A percentile compares a stretch with the other conserved stretches of the same genome.
Conservation (phyloP, 2,113 vertebrate genomes). For the Orycteropus afer region DNA sequence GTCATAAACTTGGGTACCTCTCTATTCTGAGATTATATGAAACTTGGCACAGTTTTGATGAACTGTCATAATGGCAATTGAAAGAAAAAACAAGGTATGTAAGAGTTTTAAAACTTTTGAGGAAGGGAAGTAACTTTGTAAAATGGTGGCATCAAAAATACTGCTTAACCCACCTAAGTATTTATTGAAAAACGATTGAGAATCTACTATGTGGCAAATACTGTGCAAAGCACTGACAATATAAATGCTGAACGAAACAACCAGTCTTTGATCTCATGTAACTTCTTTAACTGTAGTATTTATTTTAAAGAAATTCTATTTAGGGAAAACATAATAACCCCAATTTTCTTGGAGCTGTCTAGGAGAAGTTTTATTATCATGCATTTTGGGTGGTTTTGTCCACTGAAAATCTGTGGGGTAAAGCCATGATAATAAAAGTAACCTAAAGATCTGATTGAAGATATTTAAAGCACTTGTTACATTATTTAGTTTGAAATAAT, state of each 20-base stretch:
- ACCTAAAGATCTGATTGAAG: neutral
- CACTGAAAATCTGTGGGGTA: neutral
- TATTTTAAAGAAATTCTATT: neutral
- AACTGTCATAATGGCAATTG: neutral
- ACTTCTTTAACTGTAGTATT: neutral
- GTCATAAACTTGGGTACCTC: neutral
- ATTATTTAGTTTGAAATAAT: slow-evolving; percentile 55
- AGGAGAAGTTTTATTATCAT: neutral
- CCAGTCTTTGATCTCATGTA: neutral
- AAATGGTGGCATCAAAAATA: neutral
- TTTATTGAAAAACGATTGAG: neutral
- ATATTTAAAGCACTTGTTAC: neutral
- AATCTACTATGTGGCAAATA: neutral
- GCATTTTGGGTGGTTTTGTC: slow-evolving; percentile 25
- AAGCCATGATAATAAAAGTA: slow-evolving; percentile 4
- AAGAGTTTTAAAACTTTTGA: slow-evolving; percentile 8
- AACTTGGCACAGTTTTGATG: neutral
- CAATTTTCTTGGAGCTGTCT: neutral
- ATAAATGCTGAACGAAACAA: neutral
- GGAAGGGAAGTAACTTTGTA: neutral
- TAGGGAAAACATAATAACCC: neutral
- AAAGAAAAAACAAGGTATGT: neutral
- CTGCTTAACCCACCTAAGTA: neutral
- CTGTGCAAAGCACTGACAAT: neutral
- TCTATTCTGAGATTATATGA: neutral